Evolutionary conservation across 2,888 invertebrate species (phyloP), one percentile per base, ranked within the genome.

Genomic region (Agriopis aurantiaria): DNA sequence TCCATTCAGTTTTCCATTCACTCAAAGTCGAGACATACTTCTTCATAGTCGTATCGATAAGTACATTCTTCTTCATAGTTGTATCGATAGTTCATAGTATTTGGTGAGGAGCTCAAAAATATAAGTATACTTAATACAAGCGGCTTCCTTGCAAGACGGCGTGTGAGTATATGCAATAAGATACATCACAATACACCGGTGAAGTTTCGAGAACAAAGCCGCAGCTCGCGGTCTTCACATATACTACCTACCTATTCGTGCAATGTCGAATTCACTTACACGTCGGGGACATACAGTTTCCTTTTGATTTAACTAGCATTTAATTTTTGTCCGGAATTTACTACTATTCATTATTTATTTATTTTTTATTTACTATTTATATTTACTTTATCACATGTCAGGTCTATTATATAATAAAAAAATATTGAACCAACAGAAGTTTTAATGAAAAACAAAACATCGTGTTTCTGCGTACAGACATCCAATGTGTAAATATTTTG

Each of bases 201-300:
- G 80, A 91, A 92, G 90, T 91, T 91, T 87, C 85, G 82, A 83
- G 90, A 91, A 92, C 91, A 91, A 91, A 91, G 90, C 91, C 91
- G 79, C 91, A 88, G 85, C 88, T 87, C 85, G 83, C 87, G 83
- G 88, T 86, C 87, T 86, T 82, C 84, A 85, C 88, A 86, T 83
- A 85, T 82, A 82, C 46, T 59, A 11, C 84, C 84, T 86, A 88
- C 84, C 84, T 90, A 90, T 89, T 88, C 80, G 85, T 82, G 85
- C 86, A 88, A 87, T 90, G 91, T 90, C 88, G 88, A 90, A 91
- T 91, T 91, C 91, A 90, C 89, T 91, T 91, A 88, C 81, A 88
- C 80, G 78, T 77, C 75, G 76, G 78, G 69, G 80, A 88, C 85
- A 88, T 72, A 89, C 83, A 46, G 82, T n/a, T 17, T 58, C 14